These are phyloP conservation scores for Molorchus minor DNA, from an alignment of 2,888 invertebrate genomes.

Conservation along the genomic window DNA sequence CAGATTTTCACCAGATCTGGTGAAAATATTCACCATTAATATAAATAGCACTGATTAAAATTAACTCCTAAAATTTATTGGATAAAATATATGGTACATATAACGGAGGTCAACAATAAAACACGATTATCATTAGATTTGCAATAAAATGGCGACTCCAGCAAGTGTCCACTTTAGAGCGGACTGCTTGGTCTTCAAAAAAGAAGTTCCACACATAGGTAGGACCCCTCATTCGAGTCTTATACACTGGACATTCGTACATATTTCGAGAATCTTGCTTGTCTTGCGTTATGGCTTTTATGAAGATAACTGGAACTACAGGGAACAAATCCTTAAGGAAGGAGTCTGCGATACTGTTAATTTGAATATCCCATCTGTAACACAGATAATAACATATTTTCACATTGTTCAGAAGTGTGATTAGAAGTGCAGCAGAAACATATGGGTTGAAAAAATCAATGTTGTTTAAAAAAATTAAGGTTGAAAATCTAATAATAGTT, in stretches of 20 bases:
- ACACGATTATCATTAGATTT: slow-evolving; percentile 71
- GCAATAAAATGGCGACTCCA: slow-evolving; percentile 90
- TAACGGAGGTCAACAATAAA: slow-evolving; percentile 19
- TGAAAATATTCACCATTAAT: no score
- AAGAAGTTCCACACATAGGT: slow-evolving; percentile 98
- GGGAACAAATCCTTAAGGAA: slow-evolving; percentile 90
- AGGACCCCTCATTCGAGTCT: slow-evolving; percentile 86
- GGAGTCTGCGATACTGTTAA: slow-evolving; percentile 84
- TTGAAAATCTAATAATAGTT: no score
- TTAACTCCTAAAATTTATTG: background rate
- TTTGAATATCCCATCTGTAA: slow-evolving; percentile 81
- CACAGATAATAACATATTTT: no score
- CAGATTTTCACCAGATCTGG: no score
- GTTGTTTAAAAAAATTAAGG: no score
- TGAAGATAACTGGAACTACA: slow-evolving; percentile 87
- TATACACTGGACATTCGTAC: slow-evolving; percentile 94
- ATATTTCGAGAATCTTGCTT: slow-evolving; percentile 87
- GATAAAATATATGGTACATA: slow-evolving; percentile 6
- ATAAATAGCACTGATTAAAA: no score
- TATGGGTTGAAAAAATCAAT: no score
- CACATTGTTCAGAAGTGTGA: no score
- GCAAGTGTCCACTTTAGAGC: slow-evolving; percentile 93
- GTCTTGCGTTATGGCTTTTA: slow-evolving; percentile 87
- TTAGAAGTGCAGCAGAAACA: no score
- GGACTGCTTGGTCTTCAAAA: slow-evolving; percentile 86